Conservation (phyloP, 1,140 invertebrate genomes). For the Melanaphis sacchari region DNA sequence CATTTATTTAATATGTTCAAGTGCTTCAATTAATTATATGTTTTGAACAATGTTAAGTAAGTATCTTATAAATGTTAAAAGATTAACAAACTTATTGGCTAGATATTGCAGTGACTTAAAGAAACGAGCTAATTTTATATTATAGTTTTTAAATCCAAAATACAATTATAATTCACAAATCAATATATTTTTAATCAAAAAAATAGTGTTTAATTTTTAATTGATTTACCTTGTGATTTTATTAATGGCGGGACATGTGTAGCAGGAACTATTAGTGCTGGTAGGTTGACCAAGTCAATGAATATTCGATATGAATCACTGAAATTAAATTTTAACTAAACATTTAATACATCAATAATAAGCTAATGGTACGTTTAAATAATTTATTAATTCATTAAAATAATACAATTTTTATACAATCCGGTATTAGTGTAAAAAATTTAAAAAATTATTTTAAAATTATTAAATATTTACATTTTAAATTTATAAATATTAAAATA, state of each 20-base stretch:
- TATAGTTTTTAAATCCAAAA: neutral
- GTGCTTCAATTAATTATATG: neutral
- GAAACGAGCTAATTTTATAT: neutral
- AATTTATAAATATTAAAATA: too few species aligned
- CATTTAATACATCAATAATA: neutral
- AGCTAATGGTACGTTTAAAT: neutral
- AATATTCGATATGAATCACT: conserved; percentile 99
- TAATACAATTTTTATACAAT: neutral
- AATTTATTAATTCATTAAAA: neutral
- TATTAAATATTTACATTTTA: too few species aligned
- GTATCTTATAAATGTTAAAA: neutral
- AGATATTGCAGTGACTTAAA: neutral
- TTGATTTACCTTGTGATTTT: conserved; percentile 62
- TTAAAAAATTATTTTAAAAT: neutral
- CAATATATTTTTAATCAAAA: neutral
- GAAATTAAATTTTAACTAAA: conserved; percentile 63
- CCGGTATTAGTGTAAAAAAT: neutral
- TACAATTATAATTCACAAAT: neutral
- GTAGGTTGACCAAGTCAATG: conserved; percentile 96
- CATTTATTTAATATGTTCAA: neutral
- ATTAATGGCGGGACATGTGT: conserved; percentile 88
- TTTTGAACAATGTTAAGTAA: neutral
- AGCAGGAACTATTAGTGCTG: conserved; percentile 93
- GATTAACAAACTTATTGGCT: neutral
- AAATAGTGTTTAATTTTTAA: neutral